Base-by-base conservation (phyloP, 2,113 vertebrate species). In the Chunga burmeisteri region DNA sequence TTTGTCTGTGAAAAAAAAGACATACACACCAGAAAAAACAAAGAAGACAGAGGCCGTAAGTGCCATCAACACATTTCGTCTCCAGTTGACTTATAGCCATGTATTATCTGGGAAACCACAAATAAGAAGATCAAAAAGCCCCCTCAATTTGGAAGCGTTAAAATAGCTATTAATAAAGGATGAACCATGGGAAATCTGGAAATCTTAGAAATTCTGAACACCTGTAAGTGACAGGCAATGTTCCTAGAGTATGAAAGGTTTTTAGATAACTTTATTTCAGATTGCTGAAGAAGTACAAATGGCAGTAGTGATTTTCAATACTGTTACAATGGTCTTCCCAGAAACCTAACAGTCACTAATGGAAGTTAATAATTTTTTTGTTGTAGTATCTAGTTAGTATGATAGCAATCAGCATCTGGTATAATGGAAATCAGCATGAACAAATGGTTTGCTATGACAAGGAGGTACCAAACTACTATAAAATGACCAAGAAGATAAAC, bases 1-100 rank as follows among this genome's bases (percentile, higher is more conserved):
- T 49, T 38, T 53, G 27, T 32, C 19, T 65, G 15, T 47, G 53
- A 81, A n/a, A 68, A 84, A 62, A 78, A 36, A 4, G 4, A 21
- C 13, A 4, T 5, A 1, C 9, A 29, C 5, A 4, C 2, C 5
- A 16, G 9, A 7, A 13, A 22, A 22, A 62, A 63, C 46, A 9
- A 36, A 47, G 38, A n/a, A 21, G 9, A 16, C 19, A 70, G 52
- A 72, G 32, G 40, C 8, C 1, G 0, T 42, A 50, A 78, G 8
- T 59, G 30, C 26, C 42, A 36, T 42, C 59, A 62, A 16, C 27
- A 52, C 30, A 20, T 85, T 66, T 78, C 18, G 5, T 81, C 23
- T 89, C 32, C 38, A 44, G 32, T 12, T 89, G 26, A 34, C 73
- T 66, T 65, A 27, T 0, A 90, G 25, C 4, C 2, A 10, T 62